Percentiles rank a stretch among this genome's conserved stretches.
phyloP scores from a whole-genome alignment of 2,888 invertebrate species.

The Cephalotes varians region DNA sequence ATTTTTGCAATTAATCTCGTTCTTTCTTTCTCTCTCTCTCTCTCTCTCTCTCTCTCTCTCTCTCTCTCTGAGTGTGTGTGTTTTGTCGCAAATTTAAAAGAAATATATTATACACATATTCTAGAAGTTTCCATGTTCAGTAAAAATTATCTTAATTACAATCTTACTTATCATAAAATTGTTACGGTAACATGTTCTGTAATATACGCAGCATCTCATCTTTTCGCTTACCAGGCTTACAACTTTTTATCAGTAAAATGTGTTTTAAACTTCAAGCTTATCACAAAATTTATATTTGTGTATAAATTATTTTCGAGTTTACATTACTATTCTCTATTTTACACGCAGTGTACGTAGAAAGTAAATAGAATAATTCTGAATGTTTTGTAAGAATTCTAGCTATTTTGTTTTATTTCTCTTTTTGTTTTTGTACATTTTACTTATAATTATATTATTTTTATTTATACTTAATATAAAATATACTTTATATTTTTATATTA shows the following conservation, averaged over 20 bases:
- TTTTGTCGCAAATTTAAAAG: background rate
- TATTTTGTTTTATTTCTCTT: background rate
- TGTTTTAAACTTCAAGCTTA: background rate
- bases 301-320: background rate
- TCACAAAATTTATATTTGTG: conserved; percentile 12
- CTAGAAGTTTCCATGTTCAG: background rate
- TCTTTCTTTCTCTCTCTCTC: no score
- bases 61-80: no score
- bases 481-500: background rate
- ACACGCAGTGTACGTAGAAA: background rate
- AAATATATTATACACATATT: background rate
- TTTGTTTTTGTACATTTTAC: background rate
- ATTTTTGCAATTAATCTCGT: background rate
- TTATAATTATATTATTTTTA: no score
- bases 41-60: no score
- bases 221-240: background rate
- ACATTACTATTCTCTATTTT: background rate
- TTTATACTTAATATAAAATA: no score
- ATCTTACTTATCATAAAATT: conserved; percentile 25
- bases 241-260: background rate
- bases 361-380: background rate
- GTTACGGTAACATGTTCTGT: background rate
- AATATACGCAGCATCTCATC: background rate
- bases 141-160: conserved; percentile 29
- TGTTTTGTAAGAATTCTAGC: background rate